phyloP scores from a whole-genome alignment of 2,888 invertebrate species.

The Mythimna pallens region DNA sequence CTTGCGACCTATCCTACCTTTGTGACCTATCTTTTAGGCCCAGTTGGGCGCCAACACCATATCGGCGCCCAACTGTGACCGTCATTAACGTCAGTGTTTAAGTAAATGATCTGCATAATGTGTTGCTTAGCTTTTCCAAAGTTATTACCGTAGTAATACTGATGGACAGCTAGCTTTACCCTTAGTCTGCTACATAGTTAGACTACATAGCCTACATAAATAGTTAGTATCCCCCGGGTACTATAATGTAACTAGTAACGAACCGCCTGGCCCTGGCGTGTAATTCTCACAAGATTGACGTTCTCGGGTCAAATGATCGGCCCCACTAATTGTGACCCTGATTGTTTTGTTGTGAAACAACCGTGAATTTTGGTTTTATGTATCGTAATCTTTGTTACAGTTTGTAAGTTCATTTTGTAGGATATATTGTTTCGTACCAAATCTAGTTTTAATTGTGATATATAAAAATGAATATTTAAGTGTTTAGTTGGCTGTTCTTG shows the following conservation, averaged over 20 bases:
- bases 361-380: conserved; percentile 18
- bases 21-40: neutral
- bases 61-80: neutral
- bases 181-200: conserved; percentile 2
- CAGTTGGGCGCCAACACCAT: conserved; percentile 3
- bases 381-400: conserved; percentile 11
- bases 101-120: no score
- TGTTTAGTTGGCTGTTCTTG: no score
- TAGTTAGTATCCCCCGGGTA: conserved; percentile 39
- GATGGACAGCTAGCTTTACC: conserved; percentile 3
- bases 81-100: neutral
- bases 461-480: neutral
- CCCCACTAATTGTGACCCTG: conserved; percentile 46
- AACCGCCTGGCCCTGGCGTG: conserved; percentile 46
- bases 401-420: neutral
- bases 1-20: no score
- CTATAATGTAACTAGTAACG: conserved; percentile 53
- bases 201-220: conserved; percentile 27
- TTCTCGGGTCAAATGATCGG: conserved; percentile 50
- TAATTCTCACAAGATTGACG: conserved; percentile 61
- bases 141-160: neutral
- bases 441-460: neutral
- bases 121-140: neutral
- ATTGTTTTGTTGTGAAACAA: conserved; percentile 32
- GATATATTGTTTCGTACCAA: neutral